Base-by-base conservation (phyloP, 2,797 vertebrate species). In the Poecilia picta region DNA sequence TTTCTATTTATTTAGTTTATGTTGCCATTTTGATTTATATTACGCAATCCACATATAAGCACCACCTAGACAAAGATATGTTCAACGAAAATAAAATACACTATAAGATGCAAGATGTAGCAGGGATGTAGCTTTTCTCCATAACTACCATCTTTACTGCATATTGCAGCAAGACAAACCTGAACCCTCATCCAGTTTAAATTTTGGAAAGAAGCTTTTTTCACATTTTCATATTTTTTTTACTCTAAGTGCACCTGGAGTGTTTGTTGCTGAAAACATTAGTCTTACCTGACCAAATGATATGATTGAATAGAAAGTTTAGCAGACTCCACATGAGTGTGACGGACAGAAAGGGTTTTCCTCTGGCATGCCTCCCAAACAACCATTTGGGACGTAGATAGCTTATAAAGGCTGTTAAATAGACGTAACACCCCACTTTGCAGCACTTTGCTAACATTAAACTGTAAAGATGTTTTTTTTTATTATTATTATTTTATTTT, bases 121-220 rank as follows among this genome's bases (percentile, higher is more conserved):
- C 8, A 39, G n/a, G n/a, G 33, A 8, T 28, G 10, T 43, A n/a
- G n/a, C 6, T 70, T 41, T 39, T 39, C 36, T 39, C 36, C 36
- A 39, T 39, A 16, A 18, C 28, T 68, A 13, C 18, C 23, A 68
- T 68, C 20, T 25, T 43, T 12, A 25, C 64, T 41, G 39, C 41
- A 39, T 23, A 41, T 23, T 43, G 10, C 41, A 11, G 20, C 39
- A 28, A 70, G 66, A 70, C 13, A 45, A 70, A 70, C 41, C n/a
- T n/a, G 23, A 71, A 71, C 23, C 39, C 12, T 71, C 25, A 71
- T 71, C 12, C 5, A n/a, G 39, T 15, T 45, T 64, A 45, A 41
- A 70, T 70, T 71, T 71, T n/a, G 15, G 68, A 71, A 71, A n/a
- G 12, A 45, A 43, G 25, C 66, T 43, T 36, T 36, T 70, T 43